Percentiles rank a stretch among this genome's conserved stretches.
Conservation (phyloP, 2,888 invertebrate species). For the Lithophane leautieri region DNA sequence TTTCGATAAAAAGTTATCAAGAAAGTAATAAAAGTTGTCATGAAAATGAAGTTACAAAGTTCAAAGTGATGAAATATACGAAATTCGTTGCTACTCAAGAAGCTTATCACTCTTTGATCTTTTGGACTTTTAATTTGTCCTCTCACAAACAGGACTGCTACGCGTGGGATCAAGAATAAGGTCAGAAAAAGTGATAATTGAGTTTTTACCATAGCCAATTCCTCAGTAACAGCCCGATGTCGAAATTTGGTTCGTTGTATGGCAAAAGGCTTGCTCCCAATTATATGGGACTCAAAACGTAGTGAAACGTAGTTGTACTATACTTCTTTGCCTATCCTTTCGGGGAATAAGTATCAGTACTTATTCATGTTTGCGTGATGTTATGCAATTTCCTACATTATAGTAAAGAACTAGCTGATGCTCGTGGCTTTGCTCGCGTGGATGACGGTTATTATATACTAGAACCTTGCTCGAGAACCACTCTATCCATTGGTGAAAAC, state of each 20-base stretch:
- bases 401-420: too few species aligned
- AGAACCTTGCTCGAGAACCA: too few species aligned
- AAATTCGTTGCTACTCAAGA: not conserved
- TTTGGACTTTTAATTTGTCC: not conserved
- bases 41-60: conserved; percentile 32
- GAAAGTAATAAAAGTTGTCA: conserved; percentile 34
- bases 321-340: too few species aligned
- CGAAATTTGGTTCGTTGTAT: too few species aligned
- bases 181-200: not conserved
- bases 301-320: too few species aligned
- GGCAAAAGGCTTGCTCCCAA: not conserved
- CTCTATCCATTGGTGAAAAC: too few species aligned
- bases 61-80: conserved; percentile 12
- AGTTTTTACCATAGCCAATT: not conserved
- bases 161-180: not conserved
- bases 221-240: not conserved
- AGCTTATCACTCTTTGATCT: not conserved
- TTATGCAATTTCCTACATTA: too few species aligned
- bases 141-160: not conserved
- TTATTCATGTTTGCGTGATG: too few species aligned
- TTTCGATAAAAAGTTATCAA: conserved; percentile 27
- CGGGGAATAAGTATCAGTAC: not conserved
- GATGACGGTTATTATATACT: too few species aligned
- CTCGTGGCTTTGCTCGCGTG: too few species aligned
- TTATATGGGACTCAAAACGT: not conserved